Percentiles rank a stretch among this genome's conserved stretches.
Conservation (phyloP, 2,113 vertebrate genomes). For the Smithornis capensis region DNA sequence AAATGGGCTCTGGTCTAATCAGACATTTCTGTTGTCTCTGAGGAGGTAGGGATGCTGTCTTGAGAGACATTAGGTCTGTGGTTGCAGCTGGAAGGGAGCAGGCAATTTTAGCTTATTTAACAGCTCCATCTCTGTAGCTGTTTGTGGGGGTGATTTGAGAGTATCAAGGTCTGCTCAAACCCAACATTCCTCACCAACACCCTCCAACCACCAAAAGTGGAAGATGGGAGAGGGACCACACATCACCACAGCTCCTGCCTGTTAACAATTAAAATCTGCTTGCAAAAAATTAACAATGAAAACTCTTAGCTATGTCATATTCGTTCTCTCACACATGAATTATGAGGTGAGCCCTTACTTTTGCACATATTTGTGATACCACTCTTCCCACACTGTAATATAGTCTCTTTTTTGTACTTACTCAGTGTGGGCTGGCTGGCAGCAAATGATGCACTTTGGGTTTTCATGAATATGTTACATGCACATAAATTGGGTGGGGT, state of each 20-base stretch:
- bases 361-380: constrained; percentile 13
- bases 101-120: not conserved
- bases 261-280: constrained; percentile 52
- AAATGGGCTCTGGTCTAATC: not conserved
- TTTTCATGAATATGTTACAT: not conserved
- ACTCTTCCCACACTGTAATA: not conserved
- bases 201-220: not conserved
- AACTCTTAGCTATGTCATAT: constrained; percentile 23
- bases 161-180: not conserved
- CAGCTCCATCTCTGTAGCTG: not conserved
- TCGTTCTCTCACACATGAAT: constrained; percentile 16
- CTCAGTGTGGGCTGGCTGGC: not conserved
- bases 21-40: not conserved
- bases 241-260: constrained; percentile 31
- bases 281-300: constrained; percentile 39
- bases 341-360: constrained; percentile 31
- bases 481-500: not conserved
- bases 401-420: not conserved
- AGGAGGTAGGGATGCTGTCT: not conserved
- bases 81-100: not conserved
- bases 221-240: constrained; percentile 57
- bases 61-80: not conserved
- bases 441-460: not conserved
- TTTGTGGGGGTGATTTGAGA: not conserved
- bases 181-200: not conserved